Evolutionary conservation across 2,113 vertebrate species (phyloP).

Genomic region (Menura novaehollandiae): DNA sequence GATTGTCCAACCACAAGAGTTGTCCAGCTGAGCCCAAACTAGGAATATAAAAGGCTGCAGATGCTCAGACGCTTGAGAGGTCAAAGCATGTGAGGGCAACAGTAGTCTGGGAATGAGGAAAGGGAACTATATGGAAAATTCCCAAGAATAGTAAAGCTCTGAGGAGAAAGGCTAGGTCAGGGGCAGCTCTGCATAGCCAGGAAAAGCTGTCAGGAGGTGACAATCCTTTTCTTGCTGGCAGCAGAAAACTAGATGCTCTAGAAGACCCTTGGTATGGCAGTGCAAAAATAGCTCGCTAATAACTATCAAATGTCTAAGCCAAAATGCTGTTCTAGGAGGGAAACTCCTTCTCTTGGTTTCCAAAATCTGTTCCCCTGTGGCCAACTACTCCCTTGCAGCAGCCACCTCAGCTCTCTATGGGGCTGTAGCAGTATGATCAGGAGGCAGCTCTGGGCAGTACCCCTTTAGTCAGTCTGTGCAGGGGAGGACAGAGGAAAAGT

Average conservation of each 20-base stretch:
- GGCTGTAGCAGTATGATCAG: background rate
- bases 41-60: background rate
- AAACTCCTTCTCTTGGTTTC: background rate
- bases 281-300: background rate
- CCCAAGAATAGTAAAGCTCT: slow-evolving; percentile 39
- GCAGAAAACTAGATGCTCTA: background rate
- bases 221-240: slow-evolving; percentile 15
- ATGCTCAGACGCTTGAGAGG: background rate
- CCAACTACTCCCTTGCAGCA: background rate
- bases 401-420: background rate
- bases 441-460: background rate
- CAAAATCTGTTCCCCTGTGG: background rate
- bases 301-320: background rate
- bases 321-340: background rate
- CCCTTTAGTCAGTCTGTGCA: background rate
- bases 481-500: background rate
- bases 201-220: slow-evolving; percentile 28
- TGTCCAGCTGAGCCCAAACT: background rate
- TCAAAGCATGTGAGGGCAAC: background rate
- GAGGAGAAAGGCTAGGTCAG: slow-evolving; percentile 9
- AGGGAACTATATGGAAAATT: slow-evolving; percentile 38
- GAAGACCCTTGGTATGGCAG: background rate
- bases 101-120: slow-evolving; percentile 45
- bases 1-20: background rate
- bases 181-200: background rate